Evolutionary conservation across 92 coral and sea anemone species (phyloP), one percentile per base, ranked within the genome.

Genomic region (Micromussa lordhowensis): DNA sequence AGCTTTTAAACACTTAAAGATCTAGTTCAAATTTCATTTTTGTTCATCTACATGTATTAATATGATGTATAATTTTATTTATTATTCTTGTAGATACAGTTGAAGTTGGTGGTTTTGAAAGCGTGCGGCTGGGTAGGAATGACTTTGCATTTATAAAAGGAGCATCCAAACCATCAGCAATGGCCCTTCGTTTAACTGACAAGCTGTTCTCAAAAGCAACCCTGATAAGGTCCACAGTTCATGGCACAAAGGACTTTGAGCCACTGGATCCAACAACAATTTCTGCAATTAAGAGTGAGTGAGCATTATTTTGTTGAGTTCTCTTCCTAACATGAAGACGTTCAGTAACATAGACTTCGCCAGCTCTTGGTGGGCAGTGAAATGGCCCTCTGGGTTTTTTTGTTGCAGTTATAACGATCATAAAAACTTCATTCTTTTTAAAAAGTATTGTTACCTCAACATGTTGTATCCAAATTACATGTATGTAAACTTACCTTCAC

Each of bases 251-350:
- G 28, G 84, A 80, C 69, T 80, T 80, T 40, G 70, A 66, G 6
- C 49, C 84, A 31, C 84, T 80, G 84, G 84, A 80, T 63, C 70
- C 70, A 6, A 80, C 40, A 8, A 28, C 19, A 57, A 80, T 80
- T 57, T 57, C 84, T 63, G 72, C 84, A 26, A 80, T 80, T 57
- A 80, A 58, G 26, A 48, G 84, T 80, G 26, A 80, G 84, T 63
- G 17, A 57, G 22, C 63, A 1, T 57, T 1, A 15, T 15, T 57
- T 22, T 1, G 63, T 57, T 57, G 63, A n/a, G n/a, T n/a, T n/a
- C n/a, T n/a, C n/a, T n/a, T n/a, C n/a, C n/a, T n/a, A n/a, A n/a
- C n/a, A n/a, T n/a, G n/a, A n/a, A n/a, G n/a, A n/a, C n/a, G n/a
- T n/a, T n/a, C n/a, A n/a, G n/a, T n/a, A n/a, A n/a, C n/a, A n/a